Conservation (phyloP, 2,888 invertebrate genomes). For the Tenthredo notha region DNA sequence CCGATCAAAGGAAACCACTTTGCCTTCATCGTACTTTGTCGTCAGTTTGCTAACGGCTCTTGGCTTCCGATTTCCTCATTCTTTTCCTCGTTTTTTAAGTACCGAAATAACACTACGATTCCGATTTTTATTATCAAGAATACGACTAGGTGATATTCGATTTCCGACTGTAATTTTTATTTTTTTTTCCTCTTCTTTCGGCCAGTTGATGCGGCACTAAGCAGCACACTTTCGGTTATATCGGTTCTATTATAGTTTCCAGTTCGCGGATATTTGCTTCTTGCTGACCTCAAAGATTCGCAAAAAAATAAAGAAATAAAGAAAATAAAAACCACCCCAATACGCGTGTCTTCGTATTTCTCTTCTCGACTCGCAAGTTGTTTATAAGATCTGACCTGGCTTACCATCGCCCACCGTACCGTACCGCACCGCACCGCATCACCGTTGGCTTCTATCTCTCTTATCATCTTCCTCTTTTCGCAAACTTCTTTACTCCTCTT, state of each 20-base stretch:
- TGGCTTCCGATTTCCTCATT: background rate
- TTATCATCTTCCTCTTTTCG: background rate
- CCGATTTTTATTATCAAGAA: background rate
- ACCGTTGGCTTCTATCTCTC: background rate
- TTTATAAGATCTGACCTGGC: slow-evolving; percentile 40
- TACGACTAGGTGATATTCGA: background rate
- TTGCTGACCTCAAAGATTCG: background rate
- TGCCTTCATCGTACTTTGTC: background rate
- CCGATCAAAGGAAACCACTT: slow-evolving; percentile 40
- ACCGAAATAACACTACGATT: background rate
- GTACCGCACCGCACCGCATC: no score
- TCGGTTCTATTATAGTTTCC: background rate
- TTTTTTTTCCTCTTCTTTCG: background rate
- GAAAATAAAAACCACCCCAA: background rate
- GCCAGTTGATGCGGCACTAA: background rate
- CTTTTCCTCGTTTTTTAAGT: background rate
- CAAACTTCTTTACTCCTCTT: slow-evolving; percentile 31
- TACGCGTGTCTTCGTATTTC: background rate
- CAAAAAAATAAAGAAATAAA: background rate
- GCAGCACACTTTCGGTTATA: background rate
- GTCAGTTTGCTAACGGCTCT: background rate
- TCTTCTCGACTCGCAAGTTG: slow-evolving; percentile 3
- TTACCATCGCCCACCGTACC: background rate
- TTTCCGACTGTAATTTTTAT: background rate
- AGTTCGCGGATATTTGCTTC: background rate